A percentile compares a stretch with the other conserved stretches of the same genome.
Evolutionary conservation across 1,140 invertebrate species (phyloP).

Genomic region (Musca vetustissima): DNA sequence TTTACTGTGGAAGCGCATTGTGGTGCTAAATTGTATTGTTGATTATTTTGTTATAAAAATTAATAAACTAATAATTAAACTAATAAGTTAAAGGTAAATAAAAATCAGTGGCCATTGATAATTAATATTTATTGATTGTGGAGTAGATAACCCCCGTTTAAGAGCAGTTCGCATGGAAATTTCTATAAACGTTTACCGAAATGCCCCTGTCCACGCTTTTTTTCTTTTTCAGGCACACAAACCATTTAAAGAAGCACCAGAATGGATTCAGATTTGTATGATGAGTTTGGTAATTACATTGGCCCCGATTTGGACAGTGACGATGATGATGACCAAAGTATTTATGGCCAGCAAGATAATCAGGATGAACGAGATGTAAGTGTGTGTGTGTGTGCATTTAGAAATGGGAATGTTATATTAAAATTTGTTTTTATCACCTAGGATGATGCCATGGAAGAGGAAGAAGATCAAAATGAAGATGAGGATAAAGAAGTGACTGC

Average conservation of each 20-base stretch:
- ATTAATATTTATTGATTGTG: neutral
- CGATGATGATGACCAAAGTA: slow-evolving; percentile 79
- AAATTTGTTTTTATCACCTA: slow-evolving; percentile 27
- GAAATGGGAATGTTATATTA: neutral
- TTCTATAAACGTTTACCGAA: slow-evolving; percentile 6
- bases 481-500: slow-evolving; percentile 82
- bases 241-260: neutral
- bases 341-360: slow-evolving; percentile 68
- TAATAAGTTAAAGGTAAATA: neutral
- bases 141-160: no score
- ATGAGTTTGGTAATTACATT: slow-evolving; percentile 99
- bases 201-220: neutral
- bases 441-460: slow-evolving; percentile 77
- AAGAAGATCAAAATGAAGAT: slow-evolving; percentile 72
- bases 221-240: no score
- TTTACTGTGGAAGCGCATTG: slow-evolving; percentile 6
- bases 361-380: slow-evolving; percentile 68
- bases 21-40: neutral
- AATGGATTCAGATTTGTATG: slow-evolving; percentile 95
- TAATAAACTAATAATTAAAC: neutral
- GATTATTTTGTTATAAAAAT: neutral
- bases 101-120: neutral
- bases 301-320: slow-evolving; percentile 97
- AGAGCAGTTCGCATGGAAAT: no score
- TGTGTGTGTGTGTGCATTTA: neutral